Evolutionary conservation across 2,113 vertebrate species (phyloP).

Genomic region (Picathartes gymnocephalus): DNA sequence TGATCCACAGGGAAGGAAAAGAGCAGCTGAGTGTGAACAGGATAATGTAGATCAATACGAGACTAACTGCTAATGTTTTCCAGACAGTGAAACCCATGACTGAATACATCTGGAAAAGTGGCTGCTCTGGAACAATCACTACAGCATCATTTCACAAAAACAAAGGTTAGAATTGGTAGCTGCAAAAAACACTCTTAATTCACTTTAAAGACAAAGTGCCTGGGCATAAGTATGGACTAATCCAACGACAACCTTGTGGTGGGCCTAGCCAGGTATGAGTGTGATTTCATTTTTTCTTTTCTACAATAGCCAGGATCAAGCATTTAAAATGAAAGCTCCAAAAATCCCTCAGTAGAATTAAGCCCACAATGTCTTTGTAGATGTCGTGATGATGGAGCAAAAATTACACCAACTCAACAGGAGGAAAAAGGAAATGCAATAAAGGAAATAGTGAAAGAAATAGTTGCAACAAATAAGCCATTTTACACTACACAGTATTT

Average conservation of each 20-base stretch:
- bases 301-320: neutral
- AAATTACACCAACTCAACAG: neutral
- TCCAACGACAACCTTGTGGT: neutral
- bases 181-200: neutral
- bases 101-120: neutral
- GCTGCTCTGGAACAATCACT: neutral
- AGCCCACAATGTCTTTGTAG: neutral
- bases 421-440: neutral
- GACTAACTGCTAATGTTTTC: neutral
- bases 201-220: neutral
- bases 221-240: neutral
- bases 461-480: neutral
- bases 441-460: neutral
- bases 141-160: neutral
- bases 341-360: neutral
- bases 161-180: neutral
- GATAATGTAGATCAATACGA: neutral
- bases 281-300: neutral
- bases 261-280: neutral
- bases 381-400: neutral
- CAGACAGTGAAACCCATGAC: neutral
- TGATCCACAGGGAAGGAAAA: neutral
- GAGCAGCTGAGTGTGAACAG: neutral
- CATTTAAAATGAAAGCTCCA: neutral
- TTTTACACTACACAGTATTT: neutral